These are phyloP conservation scores for Neoniphon sammara DNA, from an alignment of 2,797 vertebrate genomes.

Conservation along the genomic window DNA sequence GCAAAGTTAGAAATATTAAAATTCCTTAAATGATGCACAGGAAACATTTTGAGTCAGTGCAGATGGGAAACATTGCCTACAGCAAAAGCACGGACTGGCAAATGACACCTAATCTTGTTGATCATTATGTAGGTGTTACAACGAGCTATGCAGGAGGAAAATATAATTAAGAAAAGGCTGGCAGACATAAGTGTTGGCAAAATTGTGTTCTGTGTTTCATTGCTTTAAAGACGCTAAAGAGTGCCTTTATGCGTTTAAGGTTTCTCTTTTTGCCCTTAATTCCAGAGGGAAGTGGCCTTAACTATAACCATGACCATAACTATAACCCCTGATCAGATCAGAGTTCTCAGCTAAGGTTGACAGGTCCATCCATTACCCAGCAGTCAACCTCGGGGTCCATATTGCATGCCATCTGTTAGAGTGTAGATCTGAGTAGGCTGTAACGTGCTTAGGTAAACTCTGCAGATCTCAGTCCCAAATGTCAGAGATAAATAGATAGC, in stretches of 20 bases:
- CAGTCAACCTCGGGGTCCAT: constrained; percentile 56
- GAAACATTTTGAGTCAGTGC: constrained; percentile 7
- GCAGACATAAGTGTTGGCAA: neutral
- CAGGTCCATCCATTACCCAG: constrained; percentile 63
- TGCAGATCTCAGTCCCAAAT: constrained; percentile 54
- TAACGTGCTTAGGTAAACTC: constrained; percentile 65
- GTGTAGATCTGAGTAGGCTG: constrained; percentile 29
- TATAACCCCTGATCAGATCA: constrained; percentile 51
- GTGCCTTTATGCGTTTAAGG: too few relatives aligned
- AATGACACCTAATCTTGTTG: neutral
- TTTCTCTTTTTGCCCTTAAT: neutral
- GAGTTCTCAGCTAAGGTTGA: constrained; percentile 20
- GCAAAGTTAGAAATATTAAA: neutral
- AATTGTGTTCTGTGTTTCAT: neutral
- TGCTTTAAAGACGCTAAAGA: too few relatives aligned
- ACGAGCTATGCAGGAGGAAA: neutral
- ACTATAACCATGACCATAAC: constrained; percentile 15
- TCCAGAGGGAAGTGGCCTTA: constrained; percentile 24
- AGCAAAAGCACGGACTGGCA: neutral
- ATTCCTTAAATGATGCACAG: neutral
- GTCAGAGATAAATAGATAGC: constrained; percentile 55
- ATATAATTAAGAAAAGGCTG: neutral
- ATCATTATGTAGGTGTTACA: neutral
- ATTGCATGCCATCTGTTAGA: constrained; percentile 69
- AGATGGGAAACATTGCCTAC: neutral